These are phyloP conservation scores for Telenomus remus DNA, from an alignment of 1,140 invertebrate genomes.

Conservation along the genomic window DNA sequence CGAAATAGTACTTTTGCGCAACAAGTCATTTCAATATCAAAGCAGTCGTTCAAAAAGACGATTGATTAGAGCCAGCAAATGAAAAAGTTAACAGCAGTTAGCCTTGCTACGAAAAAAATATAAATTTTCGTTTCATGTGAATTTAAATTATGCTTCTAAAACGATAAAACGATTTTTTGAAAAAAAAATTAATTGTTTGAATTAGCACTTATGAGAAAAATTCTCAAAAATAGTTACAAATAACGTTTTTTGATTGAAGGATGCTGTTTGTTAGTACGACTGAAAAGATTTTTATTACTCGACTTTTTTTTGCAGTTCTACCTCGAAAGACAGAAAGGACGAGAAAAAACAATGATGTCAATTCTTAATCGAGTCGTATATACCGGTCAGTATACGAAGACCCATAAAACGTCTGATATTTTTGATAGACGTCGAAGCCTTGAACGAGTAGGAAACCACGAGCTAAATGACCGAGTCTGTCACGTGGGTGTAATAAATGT, in stretches of 20 bases:
- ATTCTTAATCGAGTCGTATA: slow-evolving; percentile 44
- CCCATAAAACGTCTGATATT: slow-evolving; percentile 55
- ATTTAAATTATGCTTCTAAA: too few species aligned
- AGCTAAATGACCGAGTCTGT: slow-evolving; percentile 52
- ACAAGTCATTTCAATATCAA: too few species aligned
- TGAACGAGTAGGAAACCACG: slow-evolving; percentile 55
- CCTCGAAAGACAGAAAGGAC: slow-evolving; percentile 23
- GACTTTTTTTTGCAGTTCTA: slow-evolving; percentile 18
- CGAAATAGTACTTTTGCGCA: too few species aligned
- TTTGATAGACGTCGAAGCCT: slow-evolving; percentile 56
- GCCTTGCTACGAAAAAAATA: too few species aligned
- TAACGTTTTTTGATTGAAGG: neutral
- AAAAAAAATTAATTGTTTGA: too few species aligned
- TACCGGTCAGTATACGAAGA: slow-evolving; percentile 24
- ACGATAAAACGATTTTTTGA: too few species aligned
- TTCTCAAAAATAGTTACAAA: too few species aligned
- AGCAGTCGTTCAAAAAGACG: too few species aligned
- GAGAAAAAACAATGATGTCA: slow-evolving; percentile 36
- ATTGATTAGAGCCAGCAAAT: too few species aligned
- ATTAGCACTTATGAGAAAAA: too few species aligned
- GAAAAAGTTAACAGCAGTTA: too few species aligned
- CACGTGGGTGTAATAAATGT: slow-evolving; percentile 58
- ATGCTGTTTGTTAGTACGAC: neutral
- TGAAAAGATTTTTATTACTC: slow-evolving; percentile 10
- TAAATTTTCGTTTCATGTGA: too few species aligned